Percentiles rank a stretch among this genome's conserved stretches.
These are phyloP conservation scores for Micromussa lordhowensis DNA, from an alignment of 92 coral and sea anemone species.

Conservation along the genomic window DNA sequence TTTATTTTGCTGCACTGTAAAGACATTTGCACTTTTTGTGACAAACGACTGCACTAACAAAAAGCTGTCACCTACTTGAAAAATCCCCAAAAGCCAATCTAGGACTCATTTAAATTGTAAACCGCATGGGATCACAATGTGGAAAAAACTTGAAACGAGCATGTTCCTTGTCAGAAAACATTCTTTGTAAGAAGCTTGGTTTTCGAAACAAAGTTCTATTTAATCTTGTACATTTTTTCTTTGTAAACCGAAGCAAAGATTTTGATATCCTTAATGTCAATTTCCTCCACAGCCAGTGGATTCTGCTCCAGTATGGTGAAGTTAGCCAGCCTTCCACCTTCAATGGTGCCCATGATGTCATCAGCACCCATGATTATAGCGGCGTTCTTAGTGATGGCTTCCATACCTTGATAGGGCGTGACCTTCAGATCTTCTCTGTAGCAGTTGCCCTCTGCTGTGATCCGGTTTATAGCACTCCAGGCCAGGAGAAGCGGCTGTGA, in stretches of 20 bases:
- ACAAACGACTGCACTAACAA: no score
- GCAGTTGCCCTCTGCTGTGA: constrained; percentile 10
- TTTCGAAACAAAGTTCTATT: no score
- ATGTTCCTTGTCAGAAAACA: no score
- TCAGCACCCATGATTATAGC: constrained; percentile 62
- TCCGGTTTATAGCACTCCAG: constrained; percentile 55
- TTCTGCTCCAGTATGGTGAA: constrained; percentile 51
- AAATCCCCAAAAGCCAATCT: no score
- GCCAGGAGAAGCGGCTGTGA: constrained; percentile 56
- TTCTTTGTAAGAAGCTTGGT: no score
- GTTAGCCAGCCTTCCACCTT: constrained; percentile 61
- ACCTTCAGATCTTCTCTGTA: constrained; percentile 43
- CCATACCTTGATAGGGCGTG: constrained; percentile 55
- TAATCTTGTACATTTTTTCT: constrained; percentile 19
- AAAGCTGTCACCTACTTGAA: no score
- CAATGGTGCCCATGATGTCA: constrained; percentile 63
- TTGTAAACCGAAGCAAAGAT: constrained; percentile 47
- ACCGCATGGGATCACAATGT: no score
- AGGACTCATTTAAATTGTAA: no score
- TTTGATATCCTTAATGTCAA: constrained; percentile 41
- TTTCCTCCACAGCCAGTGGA: constrained; percentile 22
- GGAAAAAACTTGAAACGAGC: no score
- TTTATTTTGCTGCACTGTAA: no score
- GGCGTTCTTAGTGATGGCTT: constrained; percentile 65
- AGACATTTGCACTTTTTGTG: no score